These are phyloP conservation scores for Corythornis vintsioides DNA, from an alignment of 2,113 vertebrate species.

Conservation along the genomic window DNA sequence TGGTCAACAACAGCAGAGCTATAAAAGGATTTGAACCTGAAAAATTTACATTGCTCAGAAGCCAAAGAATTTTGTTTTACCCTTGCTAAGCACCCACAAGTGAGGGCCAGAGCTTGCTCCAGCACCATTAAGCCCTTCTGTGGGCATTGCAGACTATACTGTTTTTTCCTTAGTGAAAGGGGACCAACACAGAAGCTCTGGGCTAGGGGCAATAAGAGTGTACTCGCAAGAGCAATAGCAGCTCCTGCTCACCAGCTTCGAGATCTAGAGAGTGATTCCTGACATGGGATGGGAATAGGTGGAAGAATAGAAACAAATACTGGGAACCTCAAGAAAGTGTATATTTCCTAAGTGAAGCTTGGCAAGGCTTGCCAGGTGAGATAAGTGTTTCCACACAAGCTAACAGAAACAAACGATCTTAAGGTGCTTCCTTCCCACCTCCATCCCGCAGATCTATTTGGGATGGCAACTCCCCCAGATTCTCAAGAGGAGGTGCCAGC, in stretches of 20 bases:
- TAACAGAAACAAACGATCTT: neutral
- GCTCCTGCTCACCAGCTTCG: neutral
- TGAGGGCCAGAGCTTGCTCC: neutral
- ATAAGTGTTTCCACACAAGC: neutral
- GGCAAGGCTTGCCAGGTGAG: neutral
- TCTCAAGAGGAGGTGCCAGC: neutral
- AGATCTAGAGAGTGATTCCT: neutral
- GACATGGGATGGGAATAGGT: neutral
- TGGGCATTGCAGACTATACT: neutral
- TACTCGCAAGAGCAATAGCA: neutral
- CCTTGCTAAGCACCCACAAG: neutral
- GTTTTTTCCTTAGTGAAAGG: neutral
- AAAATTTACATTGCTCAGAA: neutral
- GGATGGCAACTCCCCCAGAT: neutral
- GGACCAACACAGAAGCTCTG: accelerated
- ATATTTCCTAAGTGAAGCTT: neutral
- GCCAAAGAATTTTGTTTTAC: neutral
- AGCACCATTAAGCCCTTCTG: accelerated
- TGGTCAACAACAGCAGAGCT: neutral
- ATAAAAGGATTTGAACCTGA: neutral
- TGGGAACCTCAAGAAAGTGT: neutral
- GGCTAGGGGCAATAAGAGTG: neutral
- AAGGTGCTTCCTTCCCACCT: neutral
- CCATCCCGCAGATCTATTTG: neutral
- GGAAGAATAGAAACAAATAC: neutral